phyloP scores from a whole-genome alignment of 2,797 vertebrate genomes.

The Esox lucius region DNA sequence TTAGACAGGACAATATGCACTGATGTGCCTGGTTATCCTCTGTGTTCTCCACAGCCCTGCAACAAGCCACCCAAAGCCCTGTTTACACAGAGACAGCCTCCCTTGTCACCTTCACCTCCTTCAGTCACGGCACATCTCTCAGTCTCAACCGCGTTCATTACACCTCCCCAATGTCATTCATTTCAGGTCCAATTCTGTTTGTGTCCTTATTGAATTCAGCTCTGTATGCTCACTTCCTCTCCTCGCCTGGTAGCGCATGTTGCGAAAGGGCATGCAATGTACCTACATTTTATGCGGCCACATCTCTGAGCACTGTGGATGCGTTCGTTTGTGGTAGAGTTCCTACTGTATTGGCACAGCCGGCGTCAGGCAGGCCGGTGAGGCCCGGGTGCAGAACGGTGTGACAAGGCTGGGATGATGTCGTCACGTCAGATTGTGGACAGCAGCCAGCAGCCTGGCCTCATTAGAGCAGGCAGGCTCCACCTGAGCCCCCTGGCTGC shows the following conservation, averaged over 20 bases:
- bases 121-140: background rate
- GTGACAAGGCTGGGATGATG: conserved; percentile 61
- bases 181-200: background rate
- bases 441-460: conserved; percentile 55
- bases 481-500: conserved; percentile 63
- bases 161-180: background rate
- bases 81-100: conserved; percentile 12
- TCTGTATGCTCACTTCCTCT: background rate
- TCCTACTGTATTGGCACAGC: conserved; percentile 14
- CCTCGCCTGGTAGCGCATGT: background rate
- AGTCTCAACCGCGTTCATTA: background rate
- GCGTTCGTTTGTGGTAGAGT: background rate
- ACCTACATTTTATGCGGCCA: background rate
- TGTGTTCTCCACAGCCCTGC: conserved; percentile 12
- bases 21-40: conserved; percentile 2
- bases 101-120: background rate
- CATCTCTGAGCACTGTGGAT: background rate
- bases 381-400: conserved; percentile 42
- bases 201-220: background rate
- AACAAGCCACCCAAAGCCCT: conserved; percentile 13
- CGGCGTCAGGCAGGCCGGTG: conserved; percentile 58
- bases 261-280: background rate
- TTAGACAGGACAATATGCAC: conserved; percentile 54
- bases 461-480: conserved; percentile 57
- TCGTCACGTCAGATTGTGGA: conserved; percentile 50